Base-by-base conservation (phyloP, 2,113 vertebrate species). In the Brienomyrus longianalis region DNA sequence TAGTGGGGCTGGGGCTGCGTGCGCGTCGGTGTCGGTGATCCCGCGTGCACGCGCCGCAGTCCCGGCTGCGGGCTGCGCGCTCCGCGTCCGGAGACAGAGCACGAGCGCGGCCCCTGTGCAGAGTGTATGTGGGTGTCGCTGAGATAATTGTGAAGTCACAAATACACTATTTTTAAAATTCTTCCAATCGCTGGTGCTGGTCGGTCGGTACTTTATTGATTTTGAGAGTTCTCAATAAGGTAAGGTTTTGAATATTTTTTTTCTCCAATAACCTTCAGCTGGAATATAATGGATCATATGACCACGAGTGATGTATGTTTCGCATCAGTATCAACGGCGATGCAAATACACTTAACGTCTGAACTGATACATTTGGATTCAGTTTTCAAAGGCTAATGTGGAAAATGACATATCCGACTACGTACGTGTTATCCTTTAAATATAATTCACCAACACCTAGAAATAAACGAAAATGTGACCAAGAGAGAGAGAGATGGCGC, bases 201-300 rank as follows among this genome's bases (percentile, higher is more conserved):
- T 92, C 91, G 92, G 43, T 91, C 54, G 89, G 89, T 89, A 92
- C 0, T 91, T 93, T 89, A 51, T 45, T 21, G 35, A 39, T 50
- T 50, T 19, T 91, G 51, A 47, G 92, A 93, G 66, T 94, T 88
- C 88, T 89, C 92, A 89, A 90, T 86, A 94, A 93, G 95, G 94
- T 95, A 93, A 96, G 94, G 52, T 70, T 91, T 3, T 1, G 21
- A 59, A 59, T 54, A 54, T 54, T 59, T 59, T 50, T 50, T 54
- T 59, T 23, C 21, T 8, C 54, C 54, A 59, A 8, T 59, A 59
- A 59, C 19, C 54, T 23, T 59, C 21, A 59, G 21, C 5, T 23
- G 54, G 54, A 39, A 39, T 31, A 31, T 31, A 56, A 56, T 56
- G 19, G 54, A 19, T 21, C 5, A 56, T 56, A 56, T 56, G 54